A percentile compares a stretch with the other conserved stretches of the same genome.
Conservation (phyloP, 2,888 invertebrate species). For the Argyresthia albistria region DNA sequence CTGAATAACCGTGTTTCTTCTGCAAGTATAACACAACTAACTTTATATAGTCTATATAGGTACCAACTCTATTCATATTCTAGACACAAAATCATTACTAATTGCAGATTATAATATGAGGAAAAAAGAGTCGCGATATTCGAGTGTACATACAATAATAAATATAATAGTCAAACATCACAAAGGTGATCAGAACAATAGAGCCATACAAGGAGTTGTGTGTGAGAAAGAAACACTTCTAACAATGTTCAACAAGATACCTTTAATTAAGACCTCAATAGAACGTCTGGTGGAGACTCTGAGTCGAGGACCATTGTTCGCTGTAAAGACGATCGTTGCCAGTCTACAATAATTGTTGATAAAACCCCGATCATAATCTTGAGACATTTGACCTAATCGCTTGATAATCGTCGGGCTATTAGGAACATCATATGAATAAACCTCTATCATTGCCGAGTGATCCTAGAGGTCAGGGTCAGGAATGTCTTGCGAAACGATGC, state of each 20-base stretch:
- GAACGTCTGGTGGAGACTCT: neutral
- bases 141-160: neutral
- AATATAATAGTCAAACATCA: neutral
- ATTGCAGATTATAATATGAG: constrained; percentile 1
- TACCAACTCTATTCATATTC: neutral
- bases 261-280: constrained; percentile 12
- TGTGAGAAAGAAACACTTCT: neutral
- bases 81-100: neutral
- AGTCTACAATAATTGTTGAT: neutral
- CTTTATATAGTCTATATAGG: neutral
- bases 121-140: neutral
- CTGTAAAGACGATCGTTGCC: no score
- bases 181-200: constrained; percentile 11
- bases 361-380: constrained; percentile 8
- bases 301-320: no score
- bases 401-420: no score
- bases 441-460: no score
- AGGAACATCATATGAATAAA: no score
- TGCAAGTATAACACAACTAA: neutral
- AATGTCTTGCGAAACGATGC: no score
- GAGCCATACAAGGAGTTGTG: neutral
- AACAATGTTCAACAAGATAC: constrained; percentile 9
- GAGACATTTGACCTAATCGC: neutral
- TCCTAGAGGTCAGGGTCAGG: no score
- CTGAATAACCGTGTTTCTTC: constrained; percentile 1